Evolutionary conservation across 1,140 invertebrate species (phyloP).

Genomic region (Telenomus remus): DNA sequence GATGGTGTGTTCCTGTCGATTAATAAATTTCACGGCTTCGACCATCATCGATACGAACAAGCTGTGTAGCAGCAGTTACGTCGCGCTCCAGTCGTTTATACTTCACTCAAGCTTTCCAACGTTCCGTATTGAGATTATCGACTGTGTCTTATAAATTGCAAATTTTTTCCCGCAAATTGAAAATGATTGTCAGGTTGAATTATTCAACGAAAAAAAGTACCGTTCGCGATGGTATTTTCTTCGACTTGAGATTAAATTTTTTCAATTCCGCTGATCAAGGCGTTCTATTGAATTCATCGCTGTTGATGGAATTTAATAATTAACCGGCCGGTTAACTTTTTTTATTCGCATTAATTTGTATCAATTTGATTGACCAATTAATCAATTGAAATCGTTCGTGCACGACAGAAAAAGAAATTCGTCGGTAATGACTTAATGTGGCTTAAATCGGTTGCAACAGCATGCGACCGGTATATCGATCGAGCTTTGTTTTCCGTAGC

Average conservation of each 20-base stretch:
- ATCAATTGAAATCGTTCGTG: neutral
- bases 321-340: neutral
- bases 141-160: constrained; percentile 41
- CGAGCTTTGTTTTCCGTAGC: constrained; percentile 31
- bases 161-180: neutral
- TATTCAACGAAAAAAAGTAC: neutral
- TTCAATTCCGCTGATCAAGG: neutral
- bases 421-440: constrained; percentile 13
- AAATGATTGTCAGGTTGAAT: no score
- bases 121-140: constrained; percentile 53
- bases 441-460: constrained; percentile 25
- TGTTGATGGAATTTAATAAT: neutral
- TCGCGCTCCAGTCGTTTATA: constrained; percentile 60
- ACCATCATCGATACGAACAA: constrained; percentile 59
- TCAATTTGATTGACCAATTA: constrained; percentile 10
- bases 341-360: neutral
- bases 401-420: constrained; percentile 13
- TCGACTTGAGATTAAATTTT: no score
- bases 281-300: no score
- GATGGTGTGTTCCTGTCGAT: constrained; percentile 56
- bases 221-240: no score
- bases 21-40: constrained; percentile 68
- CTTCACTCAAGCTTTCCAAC: constrained; percentile 29
- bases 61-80: constrained; percentile 51
- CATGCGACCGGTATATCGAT: constrained; percentile 29